Evolutionary conservation across 2,113 vertebrate species (phyloP).

Genomic region (Rafetus swinhoei): DNA sequence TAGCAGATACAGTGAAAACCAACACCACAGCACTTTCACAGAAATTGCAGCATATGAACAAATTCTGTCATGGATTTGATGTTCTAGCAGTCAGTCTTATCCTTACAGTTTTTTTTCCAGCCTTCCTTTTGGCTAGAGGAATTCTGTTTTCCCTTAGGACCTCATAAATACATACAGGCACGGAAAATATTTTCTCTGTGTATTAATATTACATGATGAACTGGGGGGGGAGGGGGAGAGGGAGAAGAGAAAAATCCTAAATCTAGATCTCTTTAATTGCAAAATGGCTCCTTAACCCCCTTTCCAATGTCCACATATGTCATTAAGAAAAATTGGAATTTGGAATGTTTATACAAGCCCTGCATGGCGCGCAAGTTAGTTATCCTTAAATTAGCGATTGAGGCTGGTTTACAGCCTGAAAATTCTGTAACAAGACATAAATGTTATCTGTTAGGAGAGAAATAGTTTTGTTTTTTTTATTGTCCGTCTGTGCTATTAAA

Average conservation of each 20-base stretch:
- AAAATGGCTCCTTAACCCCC: slow-evolving; percentile 67
- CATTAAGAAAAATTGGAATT: slow-evolving; percentile 74
- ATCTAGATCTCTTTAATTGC: slow-evolving; percentile 61
- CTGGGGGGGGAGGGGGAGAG: not conserved
- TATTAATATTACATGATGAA: slow-evolving; percentile 76
- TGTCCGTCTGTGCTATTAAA: slow-evolving; percentile 45
- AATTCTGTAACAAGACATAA: slow-evolving; percentile 55
- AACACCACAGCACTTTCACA: slow-evolving; percentile 66
- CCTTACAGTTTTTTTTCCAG: slow-evolving; percentile 62
- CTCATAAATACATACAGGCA: slow-evolving; percentile 73
- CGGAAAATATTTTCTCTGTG: slow-evolving; percentile 69
- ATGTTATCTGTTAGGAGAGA: slow-evolving; percentile 60
- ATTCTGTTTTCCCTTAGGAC: slow-evolving; percentile 65
- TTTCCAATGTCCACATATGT: slow-evolving; percentile 75
- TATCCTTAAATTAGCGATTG: slow-evolving; percentile 73
- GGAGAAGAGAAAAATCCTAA: slow-evolving; percentile 40
- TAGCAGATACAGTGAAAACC: slow-evolving; percentile 81
- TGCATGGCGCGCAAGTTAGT: slow-evolving; percentile 62
- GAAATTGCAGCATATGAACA: slow-evolving; percentile 24
- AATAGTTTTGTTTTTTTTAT: slow-evolving; percentile 44
- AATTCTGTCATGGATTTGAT: slow-evolving; percentile 68
- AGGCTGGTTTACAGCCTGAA: slow-evolving; percentile 71
- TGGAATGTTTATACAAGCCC: slow-evolving; percentile 69
- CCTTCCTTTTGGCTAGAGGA: slow-evolving; percentile 58
- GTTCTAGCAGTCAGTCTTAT: slow-evolving; percentile 27